phyloP scores from a whole-genome alignment of 2,113 vertebrate species.

The Toxostoma redivivum region DNA sequence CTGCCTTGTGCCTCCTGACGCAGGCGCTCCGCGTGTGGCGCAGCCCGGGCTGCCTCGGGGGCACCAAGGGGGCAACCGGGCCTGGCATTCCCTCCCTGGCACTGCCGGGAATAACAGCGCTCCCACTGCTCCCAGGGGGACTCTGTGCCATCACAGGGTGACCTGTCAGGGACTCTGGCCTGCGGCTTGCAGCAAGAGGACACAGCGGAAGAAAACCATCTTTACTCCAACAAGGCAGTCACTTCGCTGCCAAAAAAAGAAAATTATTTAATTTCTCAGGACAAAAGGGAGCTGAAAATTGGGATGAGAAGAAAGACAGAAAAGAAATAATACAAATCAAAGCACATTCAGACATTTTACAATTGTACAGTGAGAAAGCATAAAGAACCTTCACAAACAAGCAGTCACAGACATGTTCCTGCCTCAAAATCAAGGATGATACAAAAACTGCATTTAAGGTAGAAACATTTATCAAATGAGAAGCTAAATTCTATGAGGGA shows the following conservation, averaged over 20 bases:
- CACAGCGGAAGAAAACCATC: background rate
- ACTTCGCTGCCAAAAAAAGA: background rate
- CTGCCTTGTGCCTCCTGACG: background rate
- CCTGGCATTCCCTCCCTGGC: background rate
- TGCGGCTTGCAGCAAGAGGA: background rate
- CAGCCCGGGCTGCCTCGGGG: background rate
- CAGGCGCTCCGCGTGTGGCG: background rate
- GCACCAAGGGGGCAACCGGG: background rate
- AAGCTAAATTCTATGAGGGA: background rate
- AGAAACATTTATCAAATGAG: background rate
- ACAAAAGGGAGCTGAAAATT: slow-evolving; percentile 28
- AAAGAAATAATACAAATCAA: slow-evolving; percentile 32
- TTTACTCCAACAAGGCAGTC: background rate
- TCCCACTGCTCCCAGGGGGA: background rate
- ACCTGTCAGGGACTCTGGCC: background rate
- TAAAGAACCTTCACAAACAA: background rate
- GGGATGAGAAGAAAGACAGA: slow-evolving; percentile 12
- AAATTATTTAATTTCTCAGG: slow-evolving; percentile 10
- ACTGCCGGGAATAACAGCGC: rapidly evolving
- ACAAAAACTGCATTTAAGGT: background rate
- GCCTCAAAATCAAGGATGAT: background rate
- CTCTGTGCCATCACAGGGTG: background rate
- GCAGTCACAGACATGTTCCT: background rate
- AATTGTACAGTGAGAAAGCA: background rate
- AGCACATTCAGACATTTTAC: slow-evolving; percentile 19